Conservation (phyloP, 2,113 vertebrate species). For the Oreotrochilus melanogaster region DNA sequence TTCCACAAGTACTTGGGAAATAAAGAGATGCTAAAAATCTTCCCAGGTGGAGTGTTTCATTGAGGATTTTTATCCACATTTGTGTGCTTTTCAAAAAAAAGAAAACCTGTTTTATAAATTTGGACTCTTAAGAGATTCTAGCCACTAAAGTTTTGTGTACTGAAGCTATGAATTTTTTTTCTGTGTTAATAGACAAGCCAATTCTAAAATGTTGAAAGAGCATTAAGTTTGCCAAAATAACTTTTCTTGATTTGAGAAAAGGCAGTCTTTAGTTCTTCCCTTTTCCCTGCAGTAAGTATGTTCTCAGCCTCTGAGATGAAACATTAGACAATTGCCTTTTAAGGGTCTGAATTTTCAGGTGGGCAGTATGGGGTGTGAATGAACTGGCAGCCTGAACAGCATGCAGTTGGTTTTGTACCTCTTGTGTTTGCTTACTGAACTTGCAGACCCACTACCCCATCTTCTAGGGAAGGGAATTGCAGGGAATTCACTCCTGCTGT, state of each 20-base stretch:
- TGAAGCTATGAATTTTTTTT: background rate
- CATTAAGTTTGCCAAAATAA: background rate
- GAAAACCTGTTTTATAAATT: fast-evolving
- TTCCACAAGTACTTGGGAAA: no score
- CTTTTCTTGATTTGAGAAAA: background rate
- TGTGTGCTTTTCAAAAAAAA: background rate
- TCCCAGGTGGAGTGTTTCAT: background rate
- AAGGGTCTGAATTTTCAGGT: background rate
- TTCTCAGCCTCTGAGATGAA: background rate
- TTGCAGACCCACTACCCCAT: background rate
- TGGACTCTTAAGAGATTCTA: background rate
- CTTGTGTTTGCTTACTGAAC: background rate
- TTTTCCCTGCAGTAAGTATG: fast-evolving
- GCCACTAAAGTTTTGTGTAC: background rate
- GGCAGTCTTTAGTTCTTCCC: background rate
- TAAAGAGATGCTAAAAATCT: background rate
- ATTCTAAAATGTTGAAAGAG: background rate
- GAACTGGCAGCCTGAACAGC: background rate
- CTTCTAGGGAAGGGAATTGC: background rate
- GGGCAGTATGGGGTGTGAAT: background rate
- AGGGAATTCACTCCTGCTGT: background rate
- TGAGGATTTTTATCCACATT: background rate
- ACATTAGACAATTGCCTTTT: background rate
- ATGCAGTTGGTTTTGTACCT: background rate
- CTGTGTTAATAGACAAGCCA: fast-evolving